Conservation (phyloP, 2,113 vertebrate species). For the Tupaia chinensis region DNA sequence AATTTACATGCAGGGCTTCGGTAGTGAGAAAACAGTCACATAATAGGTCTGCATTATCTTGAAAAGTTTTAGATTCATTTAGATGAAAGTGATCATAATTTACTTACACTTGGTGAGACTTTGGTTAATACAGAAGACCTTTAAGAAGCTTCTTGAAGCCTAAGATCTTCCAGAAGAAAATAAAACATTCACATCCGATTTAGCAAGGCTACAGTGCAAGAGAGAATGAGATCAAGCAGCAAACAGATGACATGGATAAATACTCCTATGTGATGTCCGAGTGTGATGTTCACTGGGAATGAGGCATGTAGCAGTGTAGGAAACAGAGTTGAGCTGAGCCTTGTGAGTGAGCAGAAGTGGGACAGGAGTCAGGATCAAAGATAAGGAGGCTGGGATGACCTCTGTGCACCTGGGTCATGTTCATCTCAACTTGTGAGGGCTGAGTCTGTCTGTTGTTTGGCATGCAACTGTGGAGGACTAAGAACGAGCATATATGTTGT, state of each 20-base stretch:
- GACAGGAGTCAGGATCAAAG: background rate
- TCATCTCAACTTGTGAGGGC: background rate
- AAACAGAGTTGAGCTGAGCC: background rate
- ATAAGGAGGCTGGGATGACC: too few relatives aligned
- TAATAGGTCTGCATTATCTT: background rate
- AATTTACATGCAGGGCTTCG: background rate
- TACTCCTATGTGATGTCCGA: background rate
- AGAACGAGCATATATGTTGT: background rate
- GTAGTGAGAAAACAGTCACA: conserved; percentile 1
- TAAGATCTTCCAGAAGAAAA: background rate
- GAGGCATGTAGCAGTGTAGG: background rate
- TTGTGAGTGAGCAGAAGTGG: background rate
- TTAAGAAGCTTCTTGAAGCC: background rate
- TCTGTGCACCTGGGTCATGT: too few relatives aligned
- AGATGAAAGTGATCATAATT: background rate
- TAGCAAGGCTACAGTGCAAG: background rate
- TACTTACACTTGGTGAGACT: background rate
- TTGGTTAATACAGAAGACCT: background rate
- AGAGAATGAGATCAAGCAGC: background rate
- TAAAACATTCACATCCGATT: background rate
- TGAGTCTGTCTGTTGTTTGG: background rate
- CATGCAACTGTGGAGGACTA: background rate
- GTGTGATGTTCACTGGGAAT: background rate
- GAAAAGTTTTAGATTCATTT: conserved; percentile 38
- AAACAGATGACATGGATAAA: background rate